Percentiles rank a stretch among this genome's conserved stretches.
phyloP scores from a whole-genome alignment of 2,113 vertebrate genomes.

The Semnornis frantzii region DNA sequence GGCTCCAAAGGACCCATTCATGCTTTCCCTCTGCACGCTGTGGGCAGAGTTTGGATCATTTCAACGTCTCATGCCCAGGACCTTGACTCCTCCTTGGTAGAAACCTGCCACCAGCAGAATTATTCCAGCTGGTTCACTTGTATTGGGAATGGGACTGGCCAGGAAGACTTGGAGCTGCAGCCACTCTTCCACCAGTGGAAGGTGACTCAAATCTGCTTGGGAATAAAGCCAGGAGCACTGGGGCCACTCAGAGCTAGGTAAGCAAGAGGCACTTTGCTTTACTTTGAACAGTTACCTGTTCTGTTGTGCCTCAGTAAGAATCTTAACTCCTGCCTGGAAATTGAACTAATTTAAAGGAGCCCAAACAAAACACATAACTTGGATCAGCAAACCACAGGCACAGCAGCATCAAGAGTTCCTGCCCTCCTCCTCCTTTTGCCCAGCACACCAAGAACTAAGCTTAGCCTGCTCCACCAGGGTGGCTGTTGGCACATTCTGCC shows the following conservation, averaged over 20 bases:
- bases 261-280: neutral
- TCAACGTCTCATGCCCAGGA: neutral
- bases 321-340: neutral
- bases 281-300: neutral
- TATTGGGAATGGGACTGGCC: neutral
- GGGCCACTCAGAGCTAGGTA: neutral
- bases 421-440: neutral
- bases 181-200: neutral
- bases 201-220: rapidly evolving
- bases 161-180: neutral
- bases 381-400: neutral
- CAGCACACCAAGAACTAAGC: neutral
- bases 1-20: neutral
- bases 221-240: neutral
- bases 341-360: neutral
- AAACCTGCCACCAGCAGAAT: neutral
- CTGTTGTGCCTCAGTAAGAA: neutral
- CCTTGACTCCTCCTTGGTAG: neutral
- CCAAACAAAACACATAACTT: neutral
- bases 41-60: neutral
- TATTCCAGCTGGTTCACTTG: neutral
- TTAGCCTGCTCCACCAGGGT: neutral
- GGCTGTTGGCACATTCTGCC: neutral
- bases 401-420: neutral
- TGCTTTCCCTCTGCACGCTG: rapidly evolving